phyloP scores from a whole-genome alignment of 2,888 invertebrate species.

The Spialia ferax region DNA sequence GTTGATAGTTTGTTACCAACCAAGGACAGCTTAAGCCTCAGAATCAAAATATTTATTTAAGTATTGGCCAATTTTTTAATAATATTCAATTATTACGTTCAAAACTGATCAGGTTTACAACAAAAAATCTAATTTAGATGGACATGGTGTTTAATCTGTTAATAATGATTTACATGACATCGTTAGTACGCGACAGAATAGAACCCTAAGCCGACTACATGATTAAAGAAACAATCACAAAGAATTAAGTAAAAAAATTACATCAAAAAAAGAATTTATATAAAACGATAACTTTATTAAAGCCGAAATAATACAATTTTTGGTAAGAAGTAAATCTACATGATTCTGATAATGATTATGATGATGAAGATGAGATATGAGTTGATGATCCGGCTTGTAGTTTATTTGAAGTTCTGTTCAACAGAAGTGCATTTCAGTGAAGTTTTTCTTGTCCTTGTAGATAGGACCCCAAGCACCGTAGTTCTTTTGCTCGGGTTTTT shows the following conservation, averaged over 20 bases:
- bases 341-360: slow-evolving; percentile 51
- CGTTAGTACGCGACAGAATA: slow-evolving; percentile 55
- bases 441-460: slow-evolving; percentile 91
- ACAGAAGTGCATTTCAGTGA: slow-evolving; percentile 90
- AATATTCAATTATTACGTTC: neutral
- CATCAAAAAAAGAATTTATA: slow-evolving; percentile 52
- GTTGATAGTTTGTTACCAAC: neutral
- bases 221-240: slow-evolving; percentile 20
- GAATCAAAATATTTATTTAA: neutral
- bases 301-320: slow-evolving; percentile 42
- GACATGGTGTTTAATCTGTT: slow-evolving; percentile 61
- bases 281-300: slow-evolving; percentile 45
- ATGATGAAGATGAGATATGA: slow-evolving; percentile 55
- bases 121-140: slow-evolving; percentile 54
- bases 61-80: neutral
- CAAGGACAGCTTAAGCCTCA: neutral
- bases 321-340: slow-evolving; percentile 37
- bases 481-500: slow-evolving; percentile 76
- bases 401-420: slow-evolving; percentile 53
- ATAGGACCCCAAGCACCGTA: slow-evolving; percentile 91
- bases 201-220: slow-evolving; percentile 52
- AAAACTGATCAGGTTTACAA: slow-evolving; percentile 43
- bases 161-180: slow-evolving; percentile 57
- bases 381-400: slow-evolving; percentile 42
- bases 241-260: slow-evolving; percentile 45